Evolutionary conservation across 1,140 invertebrate genomes (phyloP), one percentile per base, ranked within the genome.

Genomic region (Nasonia giraulti): DNA sequence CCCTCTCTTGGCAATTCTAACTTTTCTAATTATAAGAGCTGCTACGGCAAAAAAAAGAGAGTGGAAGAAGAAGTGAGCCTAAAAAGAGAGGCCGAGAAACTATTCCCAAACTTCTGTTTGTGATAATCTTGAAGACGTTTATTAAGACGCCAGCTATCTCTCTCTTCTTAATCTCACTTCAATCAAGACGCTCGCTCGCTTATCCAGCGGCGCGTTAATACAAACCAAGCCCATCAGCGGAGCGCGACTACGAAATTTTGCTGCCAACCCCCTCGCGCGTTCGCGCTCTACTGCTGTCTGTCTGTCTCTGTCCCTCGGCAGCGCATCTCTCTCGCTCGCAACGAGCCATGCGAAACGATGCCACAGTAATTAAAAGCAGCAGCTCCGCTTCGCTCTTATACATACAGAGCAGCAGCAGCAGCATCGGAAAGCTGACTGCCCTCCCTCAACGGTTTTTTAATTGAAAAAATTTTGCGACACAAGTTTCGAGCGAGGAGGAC

Each of bases 401-500:
- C 82, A 75, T 83, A 76, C 47, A 37, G 3, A 37, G 33, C 33
- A 84, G 55, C 87, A 89, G 88, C 89, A 88, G 27, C 50, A n/a
- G 55, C 3, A 62, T 20, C 55, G 55, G 17, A n/a, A 62, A 62
- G 55, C 88, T 87, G 88, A 89, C 87, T 89, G 88, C 81, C 87
- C 84, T 81, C 85, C 84, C 85, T 83, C 84, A 80, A 88, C 85
- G 85, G 87, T 82, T 89, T 91, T 90, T 91, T 91, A 91, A 91
- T 91, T 92, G 90, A 92, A 92, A 91, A 91, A 91, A 91, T 90
- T 90, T 91, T 3, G 88, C 88, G 82, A 87, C 86, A 87, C 77
- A 91, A 90, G 89, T 90, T 91, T 91, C 20, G 66, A 23, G 14
- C 1, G 62, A n/a, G 40, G 33, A 37, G 33, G 5, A 44, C 40